A percentile compares a stretch with the other conserved stretches of the same genome.
phyloP scores from a whole-genome alignment of 2,113 vertebrate genomes.

The Xiphophorus hellerii region DNA sequence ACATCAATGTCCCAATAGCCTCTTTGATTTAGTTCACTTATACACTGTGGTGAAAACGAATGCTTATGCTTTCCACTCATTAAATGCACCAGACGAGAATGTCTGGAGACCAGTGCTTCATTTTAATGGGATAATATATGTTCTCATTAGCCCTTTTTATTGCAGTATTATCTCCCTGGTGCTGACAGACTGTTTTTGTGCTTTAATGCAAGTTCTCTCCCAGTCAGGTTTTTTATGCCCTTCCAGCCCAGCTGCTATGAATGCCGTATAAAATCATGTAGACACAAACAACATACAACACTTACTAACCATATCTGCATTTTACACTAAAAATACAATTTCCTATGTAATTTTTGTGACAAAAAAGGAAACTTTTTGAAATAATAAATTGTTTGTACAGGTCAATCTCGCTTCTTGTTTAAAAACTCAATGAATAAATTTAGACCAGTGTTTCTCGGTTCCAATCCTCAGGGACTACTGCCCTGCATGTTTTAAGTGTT shows the following conservation, averaged over 20 bases:
- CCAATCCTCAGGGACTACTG: too few species aligned
- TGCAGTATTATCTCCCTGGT: neutral
- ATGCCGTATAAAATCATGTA: neutral
- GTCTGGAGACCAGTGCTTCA: conserved; percentile 2
- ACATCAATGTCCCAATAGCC: neutral
- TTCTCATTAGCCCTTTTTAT: conserved; percentile 4
- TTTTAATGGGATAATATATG: conserved; percentile 1
- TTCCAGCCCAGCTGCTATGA: neutral
- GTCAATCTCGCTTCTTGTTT: too few species aligned
- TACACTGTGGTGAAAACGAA: neutral
- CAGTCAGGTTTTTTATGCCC: neutral
- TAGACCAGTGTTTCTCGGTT: too few species aligned
- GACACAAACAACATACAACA: neutral
- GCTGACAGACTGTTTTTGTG: neutral
- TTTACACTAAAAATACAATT: neutral
- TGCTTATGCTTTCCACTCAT: neutral
- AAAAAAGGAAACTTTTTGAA: too few species aligned
- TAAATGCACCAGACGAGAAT: neutral
- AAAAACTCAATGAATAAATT: too few species aligned
- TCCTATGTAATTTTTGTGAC: too few species aligned
- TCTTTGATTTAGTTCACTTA: neutral
- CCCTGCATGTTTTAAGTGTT: too few species aligned
- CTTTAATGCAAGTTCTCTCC: neutral
- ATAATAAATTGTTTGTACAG: too few species aligned
- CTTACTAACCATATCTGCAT: neutral